Percentiles rank a stretch among this genome's conserved stretches.
phyloP scores from a whole-genome alignment of 2,888 invertebrate genomes.

The Hololepta plana region DNA sequence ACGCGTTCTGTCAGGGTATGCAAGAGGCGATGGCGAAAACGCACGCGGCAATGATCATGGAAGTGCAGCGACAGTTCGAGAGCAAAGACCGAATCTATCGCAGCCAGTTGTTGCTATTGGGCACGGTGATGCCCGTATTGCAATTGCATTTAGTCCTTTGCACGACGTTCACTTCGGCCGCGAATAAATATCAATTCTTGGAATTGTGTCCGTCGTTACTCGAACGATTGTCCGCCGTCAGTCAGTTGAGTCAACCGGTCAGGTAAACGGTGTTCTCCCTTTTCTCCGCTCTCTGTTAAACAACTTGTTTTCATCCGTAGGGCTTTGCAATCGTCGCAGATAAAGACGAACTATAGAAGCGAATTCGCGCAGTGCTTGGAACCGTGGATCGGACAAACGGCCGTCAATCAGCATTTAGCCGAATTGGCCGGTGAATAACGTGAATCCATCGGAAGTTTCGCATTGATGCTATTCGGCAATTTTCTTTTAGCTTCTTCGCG shows the following conservation, averaged over 20 bases:
- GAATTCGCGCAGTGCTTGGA: slow-evolving; percentile 45
- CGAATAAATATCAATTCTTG: slow-evolving; percentile 57
- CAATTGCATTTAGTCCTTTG: slow-evolving; percentile 52
- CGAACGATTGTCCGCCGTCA: slow-evolving; percentile 44
- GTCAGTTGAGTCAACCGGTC: slow-evolving; percentile 41
- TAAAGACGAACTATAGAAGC: slow-evolving; percentile 38
- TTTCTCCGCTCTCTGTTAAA: not conserved
- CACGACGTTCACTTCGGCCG: slow-evolving; percentile 50
- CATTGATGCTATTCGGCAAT: too few relatives aligned
- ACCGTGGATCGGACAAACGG: slow-evolving; percentile 35
- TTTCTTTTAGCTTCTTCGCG: slow-evolving; percentile 18
- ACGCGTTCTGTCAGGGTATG: slow-evolving; percentile 43
- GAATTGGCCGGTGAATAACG: slow-evolving; percentile 21
- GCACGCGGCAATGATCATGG: slow-evolving; percentile 42
- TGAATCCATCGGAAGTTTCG: not conserved
- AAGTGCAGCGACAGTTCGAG: slow-evolving; percentile 44
- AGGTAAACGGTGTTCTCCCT: slow-evolving; percentile 22
- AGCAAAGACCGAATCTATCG: slow-evolving; percentile 27
- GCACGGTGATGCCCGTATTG: slow-evolving; percentile 46
- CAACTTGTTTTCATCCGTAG: slow-evolving; percentile 14
- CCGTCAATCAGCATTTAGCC: slow-evolving; percentile 24
- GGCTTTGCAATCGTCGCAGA: slow-evolving; percentile 33
- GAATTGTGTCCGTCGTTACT: slow-evolving; percentile 48
- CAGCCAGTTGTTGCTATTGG: slow-evolving; percentile 24
- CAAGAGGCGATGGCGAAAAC: slow-evolving; percentile 49